A percentile compares a stretch with the other conserved stretches of the same genome.
These are phyloP conservation scores for Tachycineta bicolor DNA, from an alignment of 2,113 vertebrate species.

Conservation along the genomic window DNA sequence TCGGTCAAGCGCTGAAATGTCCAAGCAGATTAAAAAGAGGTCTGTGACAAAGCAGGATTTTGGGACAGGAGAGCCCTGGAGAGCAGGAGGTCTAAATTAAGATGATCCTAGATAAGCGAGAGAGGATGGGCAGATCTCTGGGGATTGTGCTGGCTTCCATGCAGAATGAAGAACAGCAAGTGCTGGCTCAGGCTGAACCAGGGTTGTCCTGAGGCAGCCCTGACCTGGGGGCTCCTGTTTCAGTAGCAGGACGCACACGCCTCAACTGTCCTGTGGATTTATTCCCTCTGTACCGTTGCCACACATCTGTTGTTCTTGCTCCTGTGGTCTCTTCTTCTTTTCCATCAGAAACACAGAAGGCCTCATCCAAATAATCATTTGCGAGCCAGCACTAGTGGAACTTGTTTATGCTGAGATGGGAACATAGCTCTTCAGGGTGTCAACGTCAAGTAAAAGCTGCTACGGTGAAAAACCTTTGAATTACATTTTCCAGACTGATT, in stretches of 20 bases:
- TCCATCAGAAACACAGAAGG: background rate
- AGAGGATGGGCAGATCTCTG: background rate
- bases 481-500: background rate
- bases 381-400: background rate
- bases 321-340: background rate
- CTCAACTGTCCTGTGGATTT: background rate
- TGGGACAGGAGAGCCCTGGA: background rate
- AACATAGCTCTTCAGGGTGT: background rate
- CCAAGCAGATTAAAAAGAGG: background rate
- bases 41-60: background rate
- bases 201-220: background rate
- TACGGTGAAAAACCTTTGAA: background rate
- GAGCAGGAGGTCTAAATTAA: background rate
- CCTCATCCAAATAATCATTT: accelerated
- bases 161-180: background rate
- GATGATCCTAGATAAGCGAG: background rate
- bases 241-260: background rate
- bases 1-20: background rate
- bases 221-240: background rate
- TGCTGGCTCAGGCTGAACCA: background rate
- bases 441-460: background rate
- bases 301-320: accelerated
- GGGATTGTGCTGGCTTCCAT: background rate
- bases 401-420: background rate
- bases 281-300: accelerated